A percentile compares a stretch with the other conserved stretches of the same genome.
These are phyloP conservation scores for Onchidella celtica DNA, from an alignment of 2,888 invertebrate genomes.

Conservation along the genomic window DNA sequence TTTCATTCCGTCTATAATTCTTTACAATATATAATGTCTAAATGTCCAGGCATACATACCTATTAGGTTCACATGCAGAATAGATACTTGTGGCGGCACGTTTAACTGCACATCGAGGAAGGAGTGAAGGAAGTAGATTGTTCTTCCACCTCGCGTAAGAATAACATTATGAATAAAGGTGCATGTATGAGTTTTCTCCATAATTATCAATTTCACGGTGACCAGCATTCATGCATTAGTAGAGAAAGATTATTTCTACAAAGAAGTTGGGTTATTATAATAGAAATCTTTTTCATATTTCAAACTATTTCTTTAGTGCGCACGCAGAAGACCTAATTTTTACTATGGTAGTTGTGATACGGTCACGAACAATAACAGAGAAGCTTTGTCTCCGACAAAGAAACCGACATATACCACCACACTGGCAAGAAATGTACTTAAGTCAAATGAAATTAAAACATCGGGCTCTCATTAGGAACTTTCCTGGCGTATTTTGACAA, in stretches of 20 bases:
- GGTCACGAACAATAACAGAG: not conserved
- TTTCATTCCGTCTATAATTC: too few relatives aligned
- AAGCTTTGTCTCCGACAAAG: not conserved
- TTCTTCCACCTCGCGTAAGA: slow-evolving; percentile 38
- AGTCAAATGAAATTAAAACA: too few relatives aligned
- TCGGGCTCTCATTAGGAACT: too few relatives aligned
- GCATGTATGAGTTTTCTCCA: too few relatives aligned
- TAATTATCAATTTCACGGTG: too few relatives aligned
- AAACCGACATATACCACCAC: not conserved
- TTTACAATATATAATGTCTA: not conserved
- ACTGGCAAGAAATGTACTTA: not conserved
- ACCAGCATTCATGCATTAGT: not conserved
- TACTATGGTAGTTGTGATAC: not conserved
- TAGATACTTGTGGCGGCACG: slow-evolving; percentile 24
- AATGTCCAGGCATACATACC: not conserved
- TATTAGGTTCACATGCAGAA: slow-evolving; percentile 29
- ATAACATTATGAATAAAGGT: slow-evolving; percentile 8
- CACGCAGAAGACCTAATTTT: slow-evolving; percentile 33
- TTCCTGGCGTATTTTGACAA: too few relatives aligned
- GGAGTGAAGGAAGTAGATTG: slow-evolving; percentile 50
- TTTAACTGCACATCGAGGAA: slow-evolving; percentile 24
- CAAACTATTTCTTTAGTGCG: slow-evolving; percentile 15
- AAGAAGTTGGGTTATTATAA: too few relatives aligned
- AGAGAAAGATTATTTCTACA: not conserved
- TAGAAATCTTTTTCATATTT: not conserved